These are phyloP conservation scores for Sardinella longiceps DNA, from an alignment of 2,797 vertebrate genomes.

Conservation along the genomic window DNA sequence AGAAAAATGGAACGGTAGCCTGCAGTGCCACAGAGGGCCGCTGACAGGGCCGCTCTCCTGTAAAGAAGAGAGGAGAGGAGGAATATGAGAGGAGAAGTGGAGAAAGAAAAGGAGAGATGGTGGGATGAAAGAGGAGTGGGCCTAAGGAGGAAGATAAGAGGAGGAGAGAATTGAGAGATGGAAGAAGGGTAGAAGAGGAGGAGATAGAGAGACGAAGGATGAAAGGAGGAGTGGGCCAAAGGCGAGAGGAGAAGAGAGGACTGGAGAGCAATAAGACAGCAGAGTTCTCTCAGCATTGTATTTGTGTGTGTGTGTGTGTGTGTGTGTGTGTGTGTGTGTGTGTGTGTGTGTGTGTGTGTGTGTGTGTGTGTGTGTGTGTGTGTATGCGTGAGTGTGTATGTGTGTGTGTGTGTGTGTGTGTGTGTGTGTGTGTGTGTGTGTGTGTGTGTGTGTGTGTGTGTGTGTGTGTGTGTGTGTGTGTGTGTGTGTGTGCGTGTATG, in stretches of 20 bases:
- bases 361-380: conserved; percentile 11
- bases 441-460: not conserved
- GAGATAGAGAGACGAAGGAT: conserved; percentile 25
- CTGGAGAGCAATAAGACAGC: conserved; percentile 26
- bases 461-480: conserved; percentile 19
- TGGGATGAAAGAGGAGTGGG: no score
- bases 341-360: conserved; percentile 27
- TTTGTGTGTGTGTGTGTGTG: no score
- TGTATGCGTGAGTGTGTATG: not conserved
- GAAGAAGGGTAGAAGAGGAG: conserved; percentile 24
- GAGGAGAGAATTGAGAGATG: not conserved
- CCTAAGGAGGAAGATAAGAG: not conserved
- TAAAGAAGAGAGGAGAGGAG: no score
- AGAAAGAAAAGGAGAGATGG: no score
- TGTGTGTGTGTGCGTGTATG: conserved; percentile 41
- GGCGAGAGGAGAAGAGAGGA: no score
- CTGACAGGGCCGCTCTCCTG: no score
- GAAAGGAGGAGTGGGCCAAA: no score
- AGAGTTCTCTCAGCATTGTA: not conserved
- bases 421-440: conserved; percentile 16
- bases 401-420: conserved; percentile 27
- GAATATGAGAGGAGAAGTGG: no score
- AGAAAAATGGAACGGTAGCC: not conserved
- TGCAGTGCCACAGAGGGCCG: no score
- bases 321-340: conserved; percentile 2